Base-by-base conservation (phyloP, 2,888 invertebrate genomes). In the Synanthedon andrenaeformis region DNA sequence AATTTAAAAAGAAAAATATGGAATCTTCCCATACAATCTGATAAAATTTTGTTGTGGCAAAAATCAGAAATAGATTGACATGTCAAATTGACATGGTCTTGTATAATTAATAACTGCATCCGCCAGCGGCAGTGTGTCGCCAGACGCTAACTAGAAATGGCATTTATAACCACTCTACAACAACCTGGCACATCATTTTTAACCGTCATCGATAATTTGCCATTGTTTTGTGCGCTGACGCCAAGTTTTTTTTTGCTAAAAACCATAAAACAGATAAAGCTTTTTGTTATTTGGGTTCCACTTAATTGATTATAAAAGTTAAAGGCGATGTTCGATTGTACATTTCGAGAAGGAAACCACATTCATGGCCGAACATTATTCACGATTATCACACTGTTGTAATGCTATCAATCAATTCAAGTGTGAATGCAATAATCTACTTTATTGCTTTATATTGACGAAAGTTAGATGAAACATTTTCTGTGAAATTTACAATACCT, bases 121-220 rank as follows among this genome's bases (percentile, higher is more conserved):
- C 54, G 57, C 64, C 66, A 70, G 67, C 72, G 63, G 57, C 59
- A 35, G 35, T 35, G 54, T 66, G 67, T 65, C 71, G 69, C 70
- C 72, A 60, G 64, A 64, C 71, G 70, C 61, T 59, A 59, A 62
- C 62, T 63, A 60, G 64, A 63, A 65, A 57, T 41, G 49, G 55
- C 62, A 61, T 77, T 74, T 75, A 74, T 72, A 73, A 69, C 75
- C 62, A 60, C 63, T 17, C 52, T 28, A 63, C 65, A 61, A 62
- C 59, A 52, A 52, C 57, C 63, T 62, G 59, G 63, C 42, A 72
- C 77, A 75, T 84, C 82, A 85, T 84, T 86, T 84, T 84, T 84
- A 81, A 72, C 80, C 83, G 85, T 85, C 86, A 84, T 72, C 78
- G 71, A 85, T 86, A 86, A 87, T 87, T 86, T 79, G 83, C 84